Conservation (phyloP, 2,888 invertebrate species). For the Synergus laeviventris region DNA sequence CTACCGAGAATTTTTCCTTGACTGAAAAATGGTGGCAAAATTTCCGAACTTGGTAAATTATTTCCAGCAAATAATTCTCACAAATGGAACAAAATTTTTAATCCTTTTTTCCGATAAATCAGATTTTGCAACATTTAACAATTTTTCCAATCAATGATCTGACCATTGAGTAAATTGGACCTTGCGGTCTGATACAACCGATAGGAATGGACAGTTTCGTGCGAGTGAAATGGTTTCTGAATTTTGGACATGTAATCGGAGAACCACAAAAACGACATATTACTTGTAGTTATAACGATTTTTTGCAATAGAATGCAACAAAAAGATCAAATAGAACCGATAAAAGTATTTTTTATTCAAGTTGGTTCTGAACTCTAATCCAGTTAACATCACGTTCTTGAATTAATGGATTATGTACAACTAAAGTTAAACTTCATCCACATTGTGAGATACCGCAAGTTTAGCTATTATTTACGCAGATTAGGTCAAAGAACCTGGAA, state of each 20-base stretch:
- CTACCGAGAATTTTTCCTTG: not conserved
- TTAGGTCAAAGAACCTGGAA: not conserved
- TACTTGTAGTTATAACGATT: not conserved
- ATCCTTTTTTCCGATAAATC: not conserved
- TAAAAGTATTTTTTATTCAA: not conserved
- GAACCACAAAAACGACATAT: not conserved
- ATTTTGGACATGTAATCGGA: not conserved
- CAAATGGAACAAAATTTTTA: not conserved
- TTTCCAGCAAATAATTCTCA: not conserved
- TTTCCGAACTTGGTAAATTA: not conserved
- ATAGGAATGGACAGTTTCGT: not conserved
- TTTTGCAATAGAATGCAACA: not conserved
- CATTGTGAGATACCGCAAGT: not conserved
- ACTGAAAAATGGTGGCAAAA: not conserved
- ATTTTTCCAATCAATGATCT: not conserved
- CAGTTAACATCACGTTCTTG: not conserved
- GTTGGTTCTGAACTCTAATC: not conserved
- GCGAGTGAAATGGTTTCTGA: not conserved
- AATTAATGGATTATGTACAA: not conserved
- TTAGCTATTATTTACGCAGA: not conserved
- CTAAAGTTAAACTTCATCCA: not conserved
- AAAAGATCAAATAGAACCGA: not conserved
- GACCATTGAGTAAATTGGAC: not conserved
- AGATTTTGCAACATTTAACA: not conserved
- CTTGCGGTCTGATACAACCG: not conserved